phyloP scores from a whole-genome alignment of 2,797 vertebrate genomes.

The Pachyuromys duprasi region DNA sequence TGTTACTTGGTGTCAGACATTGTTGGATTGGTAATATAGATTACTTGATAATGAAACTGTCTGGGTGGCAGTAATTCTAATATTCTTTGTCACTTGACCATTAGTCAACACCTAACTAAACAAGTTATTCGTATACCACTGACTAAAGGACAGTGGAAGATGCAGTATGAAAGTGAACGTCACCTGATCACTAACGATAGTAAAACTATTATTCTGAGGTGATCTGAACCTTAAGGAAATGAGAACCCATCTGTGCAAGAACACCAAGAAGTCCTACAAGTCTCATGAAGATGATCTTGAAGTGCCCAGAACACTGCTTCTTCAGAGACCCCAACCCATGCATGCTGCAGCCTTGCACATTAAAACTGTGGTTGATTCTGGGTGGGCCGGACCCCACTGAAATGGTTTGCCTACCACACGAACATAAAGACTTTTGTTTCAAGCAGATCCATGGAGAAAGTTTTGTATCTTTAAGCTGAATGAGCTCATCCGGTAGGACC shows the following conservation, averaged over 20 bases:
- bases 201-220: conserved; percentile 54
- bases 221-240: conserved; percentile 37
- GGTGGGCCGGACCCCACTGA: background rate
- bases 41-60: background rate
- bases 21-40: background rate
- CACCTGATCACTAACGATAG: background rate
- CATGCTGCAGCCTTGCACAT: background rate
- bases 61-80: background rate
- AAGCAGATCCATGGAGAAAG: background rate
- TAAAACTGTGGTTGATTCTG: conserved; percentile 24
- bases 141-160: background rate
- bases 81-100: background rate
- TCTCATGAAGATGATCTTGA: background rate
- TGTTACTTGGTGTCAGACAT: background rate
- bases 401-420: background rate
- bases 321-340: background rate
- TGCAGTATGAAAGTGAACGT: background rate
- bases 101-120: background rate
- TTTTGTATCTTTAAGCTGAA: background rate
- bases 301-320: conserved; percentile 14
- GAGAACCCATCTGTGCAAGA: background rate
- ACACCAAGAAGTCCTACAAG: background rate
- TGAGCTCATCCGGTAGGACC: background rate
- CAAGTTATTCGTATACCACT: background rate
- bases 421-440: conserved; percentile 16